Percentiles rank a stretch among this genome's conserved stretches.
phyloP scores from a whole-genome alignment of 2,888 invertebrate genomes.

The Polydesmus complanatus region DNA sequence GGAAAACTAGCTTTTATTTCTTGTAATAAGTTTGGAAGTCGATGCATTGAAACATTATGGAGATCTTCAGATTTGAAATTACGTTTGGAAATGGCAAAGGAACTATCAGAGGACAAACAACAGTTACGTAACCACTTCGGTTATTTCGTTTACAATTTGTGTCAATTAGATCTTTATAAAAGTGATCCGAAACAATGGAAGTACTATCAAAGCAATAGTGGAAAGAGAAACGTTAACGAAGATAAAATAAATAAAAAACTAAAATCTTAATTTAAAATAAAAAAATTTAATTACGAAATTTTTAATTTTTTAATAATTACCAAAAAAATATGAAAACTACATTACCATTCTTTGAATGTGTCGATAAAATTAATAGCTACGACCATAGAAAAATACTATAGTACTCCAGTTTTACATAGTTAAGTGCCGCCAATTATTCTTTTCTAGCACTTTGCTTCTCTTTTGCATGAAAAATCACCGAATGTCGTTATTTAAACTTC shows the following conservation, averaged over 20 bases:
- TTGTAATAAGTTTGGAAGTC: neutral
- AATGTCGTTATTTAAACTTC: too few relatives aligned
- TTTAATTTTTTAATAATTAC: neutral
- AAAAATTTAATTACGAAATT: neutral
- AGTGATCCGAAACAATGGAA: neutral
- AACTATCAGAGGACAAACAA: neutral
- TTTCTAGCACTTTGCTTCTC: too few relatives aligned
- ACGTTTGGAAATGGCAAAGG: neutral
- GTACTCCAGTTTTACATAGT: too few relatives aligned
- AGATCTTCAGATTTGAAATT: neutral
- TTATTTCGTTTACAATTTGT: neutral
- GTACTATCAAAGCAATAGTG: neutral
- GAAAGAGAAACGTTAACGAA: neutral
- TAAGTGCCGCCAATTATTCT: too few relatives aligned
- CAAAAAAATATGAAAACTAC: neutral
- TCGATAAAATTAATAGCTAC: neutral
- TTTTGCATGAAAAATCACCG: too few relatives aligned
- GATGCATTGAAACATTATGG: neutral
- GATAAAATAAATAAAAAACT: neutral
- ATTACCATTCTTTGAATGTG: neutral
- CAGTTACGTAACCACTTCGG: neutral
- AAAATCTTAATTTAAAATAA: neutral
- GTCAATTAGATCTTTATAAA: neutral
- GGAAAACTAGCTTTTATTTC: neutral
- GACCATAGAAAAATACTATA: neutral